A percentile compares a stretch with the other conserved stretches of the same genome.
These are phyloP conservation scores for Hirtodrosophila cameraria DNA, from an alignment of 2,888 invertebrate species.

Conservation along the genomic window DNA sequence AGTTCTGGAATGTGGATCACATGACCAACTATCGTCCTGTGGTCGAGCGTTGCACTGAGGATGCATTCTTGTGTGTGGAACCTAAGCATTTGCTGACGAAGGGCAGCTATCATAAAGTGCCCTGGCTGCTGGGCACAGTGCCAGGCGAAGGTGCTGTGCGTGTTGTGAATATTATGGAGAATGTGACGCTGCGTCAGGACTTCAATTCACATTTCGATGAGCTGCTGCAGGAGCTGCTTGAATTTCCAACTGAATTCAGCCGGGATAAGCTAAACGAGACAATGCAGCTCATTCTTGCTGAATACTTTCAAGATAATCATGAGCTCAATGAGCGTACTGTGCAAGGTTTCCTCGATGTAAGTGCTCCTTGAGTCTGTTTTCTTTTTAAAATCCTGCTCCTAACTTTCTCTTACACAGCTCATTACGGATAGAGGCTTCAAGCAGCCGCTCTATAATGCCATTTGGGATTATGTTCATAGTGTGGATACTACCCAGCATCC, in stretches of 20 bases:
- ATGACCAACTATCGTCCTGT: conserved; percentile 84
- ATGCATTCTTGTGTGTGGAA: conserved; percentile 84
- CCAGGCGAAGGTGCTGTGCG: conserved; percentile 85
- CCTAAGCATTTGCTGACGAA: conserved; percentile 82
- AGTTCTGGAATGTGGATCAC: conserved; percentile 85
- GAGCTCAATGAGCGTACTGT: conserved; percentile 70
- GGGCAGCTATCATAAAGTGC: conserved; percentile 84
- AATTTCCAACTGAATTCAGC: conserved; percentile 63
- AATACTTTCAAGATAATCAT: conserved; percentile 75
- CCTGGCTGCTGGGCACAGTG: conserved; percentile 85
- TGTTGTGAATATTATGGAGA: conserved; percentile 82
- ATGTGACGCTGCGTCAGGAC: conserved; percentile 61
- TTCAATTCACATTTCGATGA: conserved; percentile 80
- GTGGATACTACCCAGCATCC: conserved; percentile 74
- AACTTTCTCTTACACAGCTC: conserved; percentile 76
- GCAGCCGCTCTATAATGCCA: conserved; percentile 84
- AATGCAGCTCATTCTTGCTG: conserved; percentile 56
- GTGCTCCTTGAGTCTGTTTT: too few species aligned
- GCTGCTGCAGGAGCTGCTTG: conserved; percentile 77
- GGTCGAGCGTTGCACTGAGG: conserved; percentile 80
- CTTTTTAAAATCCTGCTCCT: too few species aligned
- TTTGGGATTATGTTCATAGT: conserved; percentile 64
- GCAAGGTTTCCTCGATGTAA: conserved; percentile 74
- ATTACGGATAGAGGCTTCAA: conserved; percentile 85
- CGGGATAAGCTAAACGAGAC: conserved; percentile 34